These are phyloP conservation scores for Tragelaphus scriptus DNA, from an alignment of 2,113 vertebrate species.

Conservation along the genomic window DNA sequence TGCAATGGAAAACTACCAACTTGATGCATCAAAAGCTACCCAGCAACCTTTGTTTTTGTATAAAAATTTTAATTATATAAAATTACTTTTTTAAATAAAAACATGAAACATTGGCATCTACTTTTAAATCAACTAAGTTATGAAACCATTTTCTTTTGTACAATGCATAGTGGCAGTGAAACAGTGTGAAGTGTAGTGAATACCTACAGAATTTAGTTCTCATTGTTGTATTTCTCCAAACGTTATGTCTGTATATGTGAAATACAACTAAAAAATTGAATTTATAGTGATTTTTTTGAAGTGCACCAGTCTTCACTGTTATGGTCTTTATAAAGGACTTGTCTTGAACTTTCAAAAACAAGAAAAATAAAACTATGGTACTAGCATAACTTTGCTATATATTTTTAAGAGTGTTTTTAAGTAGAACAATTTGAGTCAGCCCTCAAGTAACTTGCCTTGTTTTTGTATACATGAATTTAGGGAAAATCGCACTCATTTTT, in stretches of 20 bases:
- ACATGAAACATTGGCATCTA: conserved; percentile 56
- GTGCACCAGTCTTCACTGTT: conserved; percentile 71
- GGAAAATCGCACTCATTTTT: conserved; percentile 56
- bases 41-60: background rate
- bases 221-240: conserved; percentile 69
- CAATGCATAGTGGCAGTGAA: conserved; percentile 70
- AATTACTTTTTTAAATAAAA: conserved; percentile 69
- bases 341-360: conserved; percentile 75
- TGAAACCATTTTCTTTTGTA: conserved; percentile 71
- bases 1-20: background rate
- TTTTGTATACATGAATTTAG: conserved; percentile 53
- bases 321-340: conserved; percentile 67
- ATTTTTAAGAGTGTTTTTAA: conserved; percentile 53
- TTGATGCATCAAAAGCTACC: background rate
- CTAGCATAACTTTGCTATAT: conserved; percentile 24
- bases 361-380: conserved; percentile 1
- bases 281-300: conserved; percentile 67
- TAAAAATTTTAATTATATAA: conserved; percentile 61
- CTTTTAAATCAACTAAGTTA: conserved; percentile 54
- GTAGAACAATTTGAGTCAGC: conserved; percentile 38
- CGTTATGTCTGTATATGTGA: conserved; percentile 67
- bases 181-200: conserved; percentile 62
- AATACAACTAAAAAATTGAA: conserved; percentile 70
- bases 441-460: conserved; percentile 44
- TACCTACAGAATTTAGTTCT: conserved; percentile 76